Base-by-base conservation (phyloP, 2,113 vertebrate genomes). In the Scartelaos histophorus region DNA sequence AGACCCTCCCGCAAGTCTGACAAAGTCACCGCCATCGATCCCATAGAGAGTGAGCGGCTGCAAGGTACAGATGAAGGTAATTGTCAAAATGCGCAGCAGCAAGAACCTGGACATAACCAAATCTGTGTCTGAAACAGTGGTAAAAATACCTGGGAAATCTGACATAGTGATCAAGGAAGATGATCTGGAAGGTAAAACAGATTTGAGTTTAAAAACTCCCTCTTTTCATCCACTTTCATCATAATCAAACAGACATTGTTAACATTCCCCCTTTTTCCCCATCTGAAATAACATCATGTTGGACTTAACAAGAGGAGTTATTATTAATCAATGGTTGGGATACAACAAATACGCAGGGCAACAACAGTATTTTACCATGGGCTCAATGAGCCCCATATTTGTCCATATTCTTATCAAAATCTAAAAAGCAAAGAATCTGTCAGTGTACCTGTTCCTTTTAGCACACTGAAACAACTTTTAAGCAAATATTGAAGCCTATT, bases 161-260 rank as follows among this genome's bases (percentile, higher is more conserved):
- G 94, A 96, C 78, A 93, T 98, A 62, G 89, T 94, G 21, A 89
- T 97, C 89, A 93, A 80, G 70, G 92, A 95, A 57, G 95, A 97
- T 67, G 96, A 98, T 2, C 92, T 97, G 77, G 96, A 98, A 96
- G 96, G 96, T 98, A 93, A 47, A 38, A 76, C 81, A 22, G 73
- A 13, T 51, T 66, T 69, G 53, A 70, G 49, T 62, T 61, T 66
- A 75, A 70, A 34, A 29, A 34, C 24, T 67, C 25, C 60, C 57
- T 45, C 58, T 58, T 29, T 56, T 46, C 66, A 70, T 66, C 66
- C 22, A 7, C 47, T 9, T 1, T 34, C 3, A 16, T 62, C 61
- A 75, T 25, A 7, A 19, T 66, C 61, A 73, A 56, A 51, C 53
- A 43, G 13, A 12, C n/a, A 51, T 67, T 0, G 35, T 78, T 87